Conservation (phyloP, 1,140 invertebrate species). For the Anoplolepis gracilipes region DNA sequence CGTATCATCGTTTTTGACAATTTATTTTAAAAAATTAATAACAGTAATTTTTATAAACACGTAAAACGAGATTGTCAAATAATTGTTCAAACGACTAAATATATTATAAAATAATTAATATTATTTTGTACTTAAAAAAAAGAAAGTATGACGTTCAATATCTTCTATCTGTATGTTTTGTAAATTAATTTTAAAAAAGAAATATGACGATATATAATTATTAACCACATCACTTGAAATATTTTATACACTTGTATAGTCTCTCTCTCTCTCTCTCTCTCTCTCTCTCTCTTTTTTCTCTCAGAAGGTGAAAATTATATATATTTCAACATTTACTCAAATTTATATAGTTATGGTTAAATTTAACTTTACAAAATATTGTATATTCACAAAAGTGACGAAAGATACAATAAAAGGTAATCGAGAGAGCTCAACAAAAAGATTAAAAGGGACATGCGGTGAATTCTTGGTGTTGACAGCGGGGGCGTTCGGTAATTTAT, state of each 20-base stretch:
- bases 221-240: neutral
- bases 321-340: neutral
- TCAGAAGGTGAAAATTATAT: no score
- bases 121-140: neutral
- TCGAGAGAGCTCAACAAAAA: constrained; percentile 7
- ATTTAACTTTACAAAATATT: neutral
- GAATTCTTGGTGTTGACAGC: constrained; percentile 74
- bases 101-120: constrained; percentile 6
- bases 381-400: no score
- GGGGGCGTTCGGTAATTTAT: constrained; percentile 84
- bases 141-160: neutral
- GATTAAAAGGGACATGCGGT: constrained; percentile 22
- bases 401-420: constrained; percentile 14
- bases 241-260: neutral
- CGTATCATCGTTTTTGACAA: neutral
- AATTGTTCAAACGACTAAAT: neutral
- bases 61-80: neutral
- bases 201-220: neutral
- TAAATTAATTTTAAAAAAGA: neutral
- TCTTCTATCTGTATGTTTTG: neutral
- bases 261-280: no score
- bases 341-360: neutral
- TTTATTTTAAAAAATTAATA: neutral
- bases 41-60: neutral
- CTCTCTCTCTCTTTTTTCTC: no score